A percentile compares a stretch with the other conserved stretches of the same genome.
Conservation (phyloP, 2,888 invertebrate species). For the Harpagoxenus sublaevis region DNA sequence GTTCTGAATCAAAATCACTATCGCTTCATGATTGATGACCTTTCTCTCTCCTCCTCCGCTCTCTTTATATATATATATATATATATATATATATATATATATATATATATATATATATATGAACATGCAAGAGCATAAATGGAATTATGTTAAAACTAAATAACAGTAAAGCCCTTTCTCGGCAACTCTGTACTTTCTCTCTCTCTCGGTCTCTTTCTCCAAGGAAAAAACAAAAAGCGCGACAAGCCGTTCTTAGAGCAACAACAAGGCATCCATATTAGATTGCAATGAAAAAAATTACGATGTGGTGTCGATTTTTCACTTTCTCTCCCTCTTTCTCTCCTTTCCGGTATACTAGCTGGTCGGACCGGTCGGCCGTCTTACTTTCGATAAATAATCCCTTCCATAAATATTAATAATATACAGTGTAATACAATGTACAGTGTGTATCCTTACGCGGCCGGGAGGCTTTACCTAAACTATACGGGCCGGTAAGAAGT, state of each 20-base stretch:
- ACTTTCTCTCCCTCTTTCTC: conserved; percentile 14
- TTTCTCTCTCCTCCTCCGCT: neutral
- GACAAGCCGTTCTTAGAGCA: conserved; percentile 41
- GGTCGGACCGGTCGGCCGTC: conserved; percentile 14
- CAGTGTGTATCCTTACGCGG: conserved; percentile 39
- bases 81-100: conserved; percentile 17
- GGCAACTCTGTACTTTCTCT: conserved; percentile 1
- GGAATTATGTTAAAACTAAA: conserved; percentile 46
- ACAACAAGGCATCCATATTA: conserved; percentile 34
- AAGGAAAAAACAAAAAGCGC: conserved; percentile 7
- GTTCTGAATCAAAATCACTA: conserved; percentile 1
- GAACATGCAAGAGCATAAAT: conserved; percentile 15
- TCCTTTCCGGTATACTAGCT: conserved; percentile 28
- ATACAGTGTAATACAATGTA: conserved; percentile 32
- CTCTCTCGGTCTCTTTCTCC: conserved; percentile 1
- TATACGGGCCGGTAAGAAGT: conserved; percentile 28
- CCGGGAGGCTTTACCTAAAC: conserved; percentile 39
- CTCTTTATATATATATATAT: neutral
- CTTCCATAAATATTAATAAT: conserved; percentile 61
- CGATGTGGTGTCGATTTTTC: conserved; percentile 19
- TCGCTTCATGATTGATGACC: neutral
- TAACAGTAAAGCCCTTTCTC: conserved; percentile 42
- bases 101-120: conserved; percentile 4
- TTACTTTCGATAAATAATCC: conserved; percentile 66
- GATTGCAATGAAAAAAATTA: conserved; percentile 31